phyloP scores from a whole-genome alignment of 2,797 vertebrate species.

The Astyanax mexicanus region DNA sequence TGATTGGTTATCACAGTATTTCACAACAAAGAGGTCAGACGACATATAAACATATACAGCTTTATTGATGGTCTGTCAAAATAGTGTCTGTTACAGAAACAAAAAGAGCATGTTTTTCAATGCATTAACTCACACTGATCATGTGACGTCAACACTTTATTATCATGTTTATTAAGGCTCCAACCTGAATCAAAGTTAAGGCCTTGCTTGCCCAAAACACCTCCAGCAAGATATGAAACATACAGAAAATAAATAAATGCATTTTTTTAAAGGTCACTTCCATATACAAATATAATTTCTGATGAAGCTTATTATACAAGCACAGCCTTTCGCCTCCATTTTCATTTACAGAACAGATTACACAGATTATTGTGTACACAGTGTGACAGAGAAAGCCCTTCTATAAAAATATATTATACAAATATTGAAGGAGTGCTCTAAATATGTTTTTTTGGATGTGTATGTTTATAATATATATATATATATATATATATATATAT shows the following conservation, averaged over 20 bases:
- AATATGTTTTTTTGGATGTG: constrained; percentile 34
- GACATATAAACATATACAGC: constrained; percentile 61
- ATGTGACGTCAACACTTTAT: neutral
- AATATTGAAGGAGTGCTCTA: constrained; percentile 56
- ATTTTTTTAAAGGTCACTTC: constrained; percentile 83
- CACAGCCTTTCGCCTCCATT: constrained; percentile 75
- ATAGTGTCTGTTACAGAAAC: constrained; percentile 60
- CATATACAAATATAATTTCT: constrained; percentile 90
- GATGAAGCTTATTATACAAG: constrained; percentile 86
- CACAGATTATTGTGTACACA: too few relatives aligned
- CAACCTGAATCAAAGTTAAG: constrained; percentile 41
- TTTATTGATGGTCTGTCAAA: constrained; percentile 80
- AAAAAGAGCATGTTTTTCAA: constrained; percentile 57
- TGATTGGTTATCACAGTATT: neutral
- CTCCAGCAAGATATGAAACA: constrained; percentile 70
- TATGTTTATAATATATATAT: constrained; percentile 51
- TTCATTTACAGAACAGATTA: constrained; percentile 77
- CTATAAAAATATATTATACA: constrained; percentile 61
- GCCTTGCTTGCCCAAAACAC: constrained; percentile 60
- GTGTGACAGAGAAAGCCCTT: constrained; percentile 60
- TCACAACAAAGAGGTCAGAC: constrained; percentile 22
- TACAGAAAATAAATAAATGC: constrained; percentile 92
- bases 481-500: constrained; percentile 54
- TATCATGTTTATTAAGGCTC: constrained; percentile 45
- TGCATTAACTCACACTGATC: constrained; percentile 9